These are phyloP conservation scores for Lagorchestes hirsutus DNA, from an alignment of 2,797 vertebrate species.

Conservation along the genomic window DNA sequence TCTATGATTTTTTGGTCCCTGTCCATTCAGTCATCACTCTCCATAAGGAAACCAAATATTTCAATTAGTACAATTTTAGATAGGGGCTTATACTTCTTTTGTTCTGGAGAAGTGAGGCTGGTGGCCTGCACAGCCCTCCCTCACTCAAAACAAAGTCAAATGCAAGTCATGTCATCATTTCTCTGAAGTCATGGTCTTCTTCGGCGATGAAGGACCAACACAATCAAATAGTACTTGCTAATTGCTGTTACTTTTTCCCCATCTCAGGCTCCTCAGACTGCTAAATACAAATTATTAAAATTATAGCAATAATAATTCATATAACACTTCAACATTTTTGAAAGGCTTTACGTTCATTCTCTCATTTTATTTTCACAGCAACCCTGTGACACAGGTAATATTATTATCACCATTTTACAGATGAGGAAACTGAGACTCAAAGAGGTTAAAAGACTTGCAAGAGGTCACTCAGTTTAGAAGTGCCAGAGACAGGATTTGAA, in stretches of 20 bases:
- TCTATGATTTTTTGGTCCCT: background rate
- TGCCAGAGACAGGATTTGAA: background rate
- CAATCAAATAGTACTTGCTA: slow-evolving; percentile 18
- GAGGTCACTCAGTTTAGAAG: background rate
- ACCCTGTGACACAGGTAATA: background rate
- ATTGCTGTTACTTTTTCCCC: background rate
- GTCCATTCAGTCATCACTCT: background rate
- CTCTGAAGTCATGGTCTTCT: too few species aligned
- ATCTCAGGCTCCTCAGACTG: background rate
- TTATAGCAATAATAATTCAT: background rate
- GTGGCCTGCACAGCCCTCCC: too few species aligned
- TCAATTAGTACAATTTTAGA: background rate
- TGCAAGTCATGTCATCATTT: too few species aligned
- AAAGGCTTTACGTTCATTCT: background rate
- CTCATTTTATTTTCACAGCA: background rate
- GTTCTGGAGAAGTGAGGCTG: background rate
- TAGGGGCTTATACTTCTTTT: slow-evolving; percentile 24
- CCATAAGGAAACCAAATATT: background rate
- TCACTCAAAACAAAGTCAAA: too few species aligned
- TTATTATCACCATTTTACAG: background rate
- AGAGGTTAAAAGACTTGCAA: background rate
- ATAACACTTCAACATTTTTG: background rate
- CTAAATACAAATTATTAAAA: slow-evolving; percentile 43
- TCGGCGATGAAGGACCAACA: too few species aligned
- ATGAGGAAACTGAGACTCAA: background rate